These are phyloP conservation scores for Arnoldichthys spilopterus DNA, from an alignment of 2,797 vertebrate species.

Conservation along the genomic window DNA sequence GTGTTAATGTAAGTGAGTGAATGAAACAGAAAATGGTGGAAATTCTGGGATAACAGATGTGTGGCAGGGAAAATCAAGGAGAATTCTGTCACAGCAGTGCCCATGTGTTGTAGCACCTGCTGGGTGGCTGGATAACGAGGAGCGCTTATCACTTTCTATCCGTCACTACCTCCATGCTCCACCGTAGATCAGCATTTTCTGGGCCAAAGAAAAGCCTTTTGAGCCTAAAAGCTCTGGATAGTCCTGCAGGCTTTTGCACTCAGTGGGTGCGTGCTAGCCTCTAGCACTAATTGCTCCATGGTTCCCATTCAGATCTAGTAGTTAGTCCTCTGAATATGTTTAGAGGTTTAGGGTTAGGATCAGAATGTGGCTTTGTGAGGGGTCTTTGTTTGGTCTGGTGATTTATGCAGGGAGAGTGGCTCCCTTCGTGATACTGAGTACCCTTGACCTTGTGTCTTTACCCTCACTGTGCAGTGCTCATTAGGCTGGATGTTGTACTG, in stretches of 20 bases:
- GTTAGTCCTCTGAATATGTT: neutral
- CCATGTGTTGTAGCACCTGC: conserved; percentile 34
- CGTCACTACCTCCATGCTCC: conserved; percentile 6
- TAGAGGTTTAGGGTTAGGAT: neutral
- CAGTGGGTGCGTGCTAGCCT: neutral
- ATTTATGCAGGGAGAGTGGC: neutral
- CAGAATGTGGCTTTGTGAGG: neutral
- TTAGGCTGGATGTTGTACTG: neutral
- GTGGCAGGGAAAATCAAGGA: conserved; percentile 19
- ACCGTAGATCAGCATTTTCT: neutral
- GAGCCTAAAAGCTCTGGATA: neutral
- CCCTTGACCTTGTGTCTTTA: too few species aligned
- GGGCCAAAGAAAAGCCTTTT: neutral
- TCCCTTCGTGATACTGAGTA: too few species aligned
- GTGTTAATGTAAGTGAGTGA: neutral
- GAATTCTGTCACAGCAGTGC: conserved; percentile 5
- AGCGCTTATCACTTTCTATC: conserved; percentile 28
- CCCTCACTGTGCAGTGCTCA: neutral
- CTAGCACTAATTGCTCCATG: neutral
- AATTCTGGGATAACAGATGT: conserved; percentile 34
- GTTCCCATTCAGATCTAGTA: neutral
- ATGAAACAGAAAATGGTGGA: neutral
- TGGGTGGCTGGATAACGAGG: conserved; percentile 37
- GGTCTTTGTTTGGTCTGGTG: neutral
- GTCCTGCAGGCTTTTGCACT: neutral